Conservation (phyloP, 2,888 invertebrate species). For the Helleia helle region DNA sequence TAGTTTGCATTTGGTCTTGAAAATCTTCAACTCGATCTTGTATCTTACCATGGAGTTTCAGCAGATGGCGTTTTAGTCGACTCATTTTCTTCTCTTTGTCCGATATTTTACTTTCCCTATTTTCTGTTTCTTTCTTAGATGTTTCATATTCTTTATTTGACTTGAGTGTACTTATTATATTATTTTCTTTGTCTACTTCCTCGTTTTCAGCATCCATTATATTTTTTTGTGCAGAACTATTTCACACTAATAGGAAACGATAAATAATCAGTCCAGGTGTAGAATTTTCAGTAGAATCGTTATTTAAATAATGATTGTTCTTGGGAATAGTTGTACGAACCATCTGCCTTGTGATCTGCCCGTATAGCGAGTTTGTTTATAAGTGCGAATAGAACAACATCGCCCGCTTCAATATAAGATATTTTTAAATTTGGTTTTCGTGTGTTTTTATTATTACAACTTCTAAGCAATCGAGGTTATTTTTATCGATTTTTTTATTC, state of each 20-base stretch:
- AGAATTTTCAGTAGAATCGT: background rate
- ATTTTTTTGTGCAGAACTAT: background rate
- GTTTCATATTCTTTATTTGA: background rate
- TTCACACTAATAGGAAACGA: background rate
- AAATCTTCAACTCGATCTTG: constrained; percentile 58
- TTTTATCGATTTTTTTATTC: no score
- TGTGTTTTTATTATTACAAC: no score
- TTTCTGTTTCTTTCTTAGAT: background rate
- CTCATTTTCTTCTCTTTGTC: constrained; percentile 54
- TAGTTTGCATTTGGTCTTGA: constrained; percentile 57
- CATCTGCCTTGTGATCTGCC: no score
- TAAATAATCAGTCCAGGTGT: background rate
- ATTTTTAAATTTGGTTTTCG: background rate
- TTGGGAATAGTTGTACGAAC: background rate
- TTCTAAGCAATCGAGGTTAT: no score
- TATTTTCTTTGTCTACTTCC: background rate
- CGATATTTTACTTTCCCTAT: constrained; percentile 27
- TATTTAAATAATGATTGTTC: constrained; percentile 7
- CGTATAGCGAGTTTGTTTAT: constrained; percentile 2
- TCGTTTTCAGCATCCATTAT: constrained; percentile 1
- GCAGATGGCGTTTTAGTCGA: constrained; percentile 41
- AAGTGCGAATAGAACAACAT: background rate
- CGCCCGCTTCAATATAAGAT: background rate
- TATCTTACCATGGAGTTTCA: constrained; percentile 53
- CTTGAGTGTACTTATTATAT: background rate